Evolutionary conservation across 2,113 vertebrate species (phyloP), one percentile per base, ranked within the genome.

Genomic region (Brevimyrus niger): DNA sequence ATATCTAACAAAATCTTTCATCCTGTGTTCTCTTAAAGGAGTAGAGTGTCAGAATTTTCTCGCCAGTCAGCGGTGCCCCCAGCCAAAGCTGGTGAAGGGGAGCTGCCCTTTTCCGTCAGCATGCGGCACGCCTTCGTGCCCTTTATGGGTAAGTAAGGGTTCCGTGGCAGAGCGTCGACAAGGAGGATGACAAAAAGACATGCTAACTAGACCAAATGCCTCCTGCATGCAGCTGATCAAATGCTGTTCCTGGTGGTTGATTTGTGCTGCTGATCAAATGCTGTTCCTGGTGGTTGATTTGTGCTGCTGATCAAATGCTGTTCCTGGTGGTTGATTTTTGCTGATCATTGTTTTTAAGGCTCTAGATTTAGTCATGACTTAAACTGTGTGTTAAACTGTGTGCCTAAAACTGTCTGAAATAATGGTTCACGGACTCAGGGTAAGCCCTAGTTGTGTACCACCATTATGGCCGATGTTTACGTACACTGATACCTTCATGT

Each of bases 111-210:
- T 94, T 97, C 95, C 0, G 95, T 99, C 92, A 99, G 97, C 94
- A 97, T 99, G 97, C 95, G 98, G 85, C 98, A 99, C 88, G 97
- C 98, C 84, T 99, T 99, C 92, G 93, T 99, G 73, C 96, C 98
- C 4, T 99, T 99, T 90, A 89, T 96, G 97, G 98, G 98, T 99
- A 97, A 98, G 98, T 99, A 93, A 93, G 35, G 46, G 31, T 38
- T 17, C 17, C 5, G 11, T 38, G 69, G 31, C 69, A 38, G 3
- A 73, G 27, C 11, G 13, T 5, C 69, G 31, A 65, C 61, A 65
- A 65, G 3, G 58, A 61, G 23, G 7, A n/a, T 61, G 23, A 61
- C 23, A n/a, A n/a, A 65, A 69, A 11, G n/a, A 65, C 58, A 11
- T 3, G 2, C 23, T 27, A 65, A 65, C n/a, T 27, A 65, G 10